Evolutionary conservation across 1,140 invertebrate genomes (phyloP), one percentile per base, ranked within the genome.

Genomic region (Cepaea nemoralis): DNA sequence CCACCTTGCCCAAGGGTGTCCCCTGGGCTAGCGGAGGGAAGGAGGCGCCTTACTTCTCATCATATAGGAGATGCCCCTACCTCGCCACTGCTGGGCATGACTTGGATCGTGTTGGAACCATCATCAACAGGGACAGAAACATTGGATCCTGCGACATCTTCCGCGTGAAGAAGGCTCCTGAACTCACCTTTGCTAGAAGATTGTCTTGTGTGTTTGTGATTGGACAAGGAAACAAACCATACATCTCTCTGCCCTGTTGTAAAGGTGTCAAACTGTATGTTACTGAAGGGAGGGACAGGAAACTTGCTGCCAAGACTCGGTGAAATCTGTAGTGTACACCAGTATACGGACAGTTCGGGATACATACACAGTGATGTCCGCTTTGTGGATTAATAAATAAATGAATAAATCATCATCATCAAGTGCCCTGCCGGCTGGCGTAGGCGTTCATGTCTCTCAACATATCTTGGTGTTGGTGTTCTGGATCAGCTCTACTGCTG

Each of bases 141-240:
- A 98, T 98, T 83, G 98, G 99, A 82, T 98, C 97, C 77, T 99
- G 99, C 91, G 99, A 99, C 92, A 99, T 99, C 93, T 97, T 99
- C 74, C 98, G 99, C 92, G 94, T 99, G 86, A 99, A 98, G 92
- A 99, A 99, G 94, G 93, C 96, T 48, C 94, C 96, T 86, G 98
- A 97, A 85, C 97, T 99, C 92, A 95, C 95, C 59, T 99, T 99
- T 93, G 98, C 98, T 85, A 99, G 99, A 67, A 95, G 97, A 91
- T 94, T 99, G 93, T 95, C 96, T 92, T 99, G 99, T 92, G 97
- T 99, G 81, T 99, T 99, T 93, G 96, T 99, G 88, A 99, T 99
- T 93, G 99, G 99, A 85, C 99, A 99, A 93, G 97, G 97, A 87
- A 96, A 94, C 88, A 99, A 99, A 92, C 94, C 98, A 31, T 99